Conservation (phyloP, 23 tunicate species). For the Styela clava region DNA sequence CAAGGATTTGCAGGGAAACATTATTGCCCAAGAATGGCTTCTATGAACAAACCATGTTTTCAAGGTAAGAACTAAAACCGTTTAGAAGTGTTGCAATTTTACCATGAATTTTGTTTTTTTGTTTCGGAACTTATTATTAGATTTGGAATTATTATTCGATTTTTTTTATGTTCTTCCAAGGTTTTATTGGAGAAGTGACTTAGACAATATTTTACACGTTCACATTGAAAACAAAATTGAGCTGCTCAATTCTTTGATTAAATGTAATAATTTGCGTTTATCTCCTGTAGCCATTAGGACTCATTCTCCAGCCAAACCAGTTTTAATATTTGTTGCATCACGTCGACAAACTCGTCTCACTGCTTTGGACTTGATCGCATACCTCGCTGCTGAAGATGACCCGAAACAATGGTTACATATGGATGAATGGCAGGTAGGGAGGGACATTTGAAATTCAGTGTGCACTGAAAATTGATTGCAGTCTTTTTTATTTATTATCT, state of each 20-base stretch:
- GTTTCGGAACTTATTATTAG: no score
- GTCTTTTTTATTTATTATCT: no score
- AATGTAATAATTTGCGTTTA: no score
- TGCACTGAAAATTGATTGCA: no score
- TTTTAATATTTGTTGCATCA: constrained; percentile 89
- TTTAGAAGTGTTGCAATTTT: background rate
- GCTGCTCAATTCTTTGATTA: no score
- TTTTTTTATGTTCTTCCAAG: no score
- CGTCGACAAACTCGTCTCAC: constrained; percentile 98
- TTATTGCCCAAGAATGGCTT: constrained; percentile 98
- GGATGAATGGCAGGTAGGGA: constrained; percentile 91
- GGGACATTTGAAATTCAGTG: background rate
- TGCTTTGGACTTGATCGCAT: constrained; percentile 91
- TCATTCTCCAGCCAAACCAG: constrained; percentile 94
- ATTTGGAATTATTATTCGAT: no score
- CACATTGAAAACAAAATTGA: no score
- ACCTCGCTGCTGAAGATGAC: constrained; percentile 82
- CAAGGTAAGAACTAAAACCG: constrained; percentile 44
- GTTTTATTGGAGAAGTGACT: no score
- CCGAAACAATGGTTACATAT: constrained; percentile 94
- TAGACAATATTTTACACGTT: no score
- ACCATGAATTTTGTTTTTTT: no score
- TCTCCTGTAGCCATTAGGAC: constrained; percentile 64
- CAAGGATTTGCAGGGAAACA: constrained; percentile 97
- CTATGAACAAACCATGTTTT: constrained; percentile 94